A percentile compares a stretch with the other conserved stretches of the same genome.
These are phyloP conservation scores for Rhyacophila evoluta DNA, from an alignment of 2,888 invertebrate genomes.

Conservation along the genomic window DNA sequence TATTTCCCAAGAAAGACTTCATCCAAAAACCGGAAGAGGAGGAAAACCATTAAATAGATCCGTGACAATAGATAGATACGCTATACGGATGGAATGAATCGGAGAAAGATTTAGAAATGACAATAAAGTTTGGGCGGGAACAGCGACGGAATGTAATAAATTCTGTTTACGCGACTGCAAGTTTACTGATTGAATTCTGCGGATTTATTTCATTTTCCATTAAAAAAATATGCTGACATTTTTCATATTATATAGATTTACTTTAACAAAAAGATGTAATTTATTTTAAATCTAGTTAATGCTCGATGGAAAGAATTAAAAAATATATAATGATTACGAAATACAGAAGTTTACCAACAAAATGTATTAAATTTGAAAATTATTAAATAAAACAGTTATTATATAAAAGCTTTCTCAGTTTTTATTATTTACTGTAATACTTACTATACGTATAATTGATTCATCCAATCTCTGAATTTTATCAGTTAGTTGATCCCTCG, in stretches of 20 bases:
- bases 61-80: conserved; percentile 43
- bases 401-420: too few species aligned
- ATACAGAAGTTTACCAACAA: too few species aligned
- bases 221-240: conserved; percentile 4
- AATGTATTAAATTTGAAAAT: too few species aligned
- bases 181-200: conserved; percentile 7
- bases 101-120: conserved; percentile 20
- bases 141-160: conserved; percentile 22
- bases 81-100: conserved; percentile 25
- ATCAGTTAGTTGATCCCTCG: too few species aligned
- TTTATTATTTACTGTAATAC: too few species aligned
- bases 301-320: too few species aligned
- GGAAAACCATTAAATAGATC: conserved; percentile 39
- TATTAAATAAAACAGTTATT: too few species aligned
- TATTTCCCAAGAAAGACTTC: conserved; percentile 15
- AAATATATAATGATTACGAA: too few species aligned
- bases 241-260: not conserved
- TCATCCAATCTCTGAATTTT: too few species aligned
- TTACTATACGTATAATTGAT: too few species aligned
- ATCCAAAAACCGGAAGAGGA: conserved; percentile 11
- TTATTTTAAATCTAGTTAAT: too few species aligned
- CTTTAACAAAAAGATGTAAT: too few species aligned
- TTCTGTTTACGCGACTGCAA: conserved; percentile 22
- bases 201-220: not conserved
- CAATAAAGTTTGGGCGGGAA: conserved; percentile 21